These are phyloP conservation scores for Phyllotreta striolata DNA, from an alignment of 2,888 invertebrate genomes.

Conservation along the genomic window DNA sequence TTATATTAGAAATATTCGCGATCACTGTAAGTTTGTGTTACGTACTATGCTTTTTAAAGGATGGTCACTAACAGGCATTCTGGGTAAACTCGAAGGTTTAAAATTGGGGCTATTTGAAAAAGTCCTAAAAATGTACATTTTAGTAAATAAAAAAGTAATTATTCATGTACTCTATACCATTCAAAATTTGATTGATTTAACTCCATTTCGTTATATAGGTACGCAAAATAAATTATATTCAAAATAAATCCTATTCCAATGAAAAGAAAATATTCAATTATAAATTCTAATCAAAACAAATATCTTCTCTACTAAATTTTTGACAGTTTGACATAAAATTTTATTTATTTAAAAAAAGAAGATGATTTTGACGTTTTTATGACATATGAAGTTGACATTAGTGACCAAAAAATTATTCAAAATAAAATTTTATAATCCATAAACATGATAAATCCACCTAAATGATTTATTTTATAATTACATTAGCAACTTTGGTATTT, in stretches of 20 bases:
- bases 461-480: constrained; percentile 24
- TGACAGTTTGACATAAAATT: constrained; percentile 1
- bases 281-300: neutral
- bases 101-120: constrained; percentile 40
- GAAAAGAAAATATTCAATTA: neutral
- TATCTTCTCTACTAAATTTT: neutral
- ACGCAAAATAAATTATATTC: neutral
- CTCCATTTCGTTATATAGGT: constrained; percentile 3
- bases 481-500: constrained; percentile 42
- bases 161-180: constrained; percentile 15
- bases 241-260: neutral
- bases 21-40: constrained; percentile 29
- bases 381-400: too few species aligned
- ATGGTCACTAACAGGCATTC: constrained; percentile 61
- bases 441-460: too few species aligned
- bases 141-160: constrained; percentile 1
- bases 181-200: constrained; percentile 16
- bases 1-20: neutral
- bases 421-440: too few species aligned
- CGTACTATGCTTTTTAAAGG: constrained; percentile 67
- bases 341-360: neutral
- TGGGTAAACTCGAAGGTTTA: constrained; percentile 28
- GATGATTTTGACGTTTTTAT: too few species aligned
- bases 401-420: too few species aligned
- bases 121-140: constrained; percentile 45